Conservation (phyloP, 2,113 vertebrate species). For the Helogale parvula region DNA sequence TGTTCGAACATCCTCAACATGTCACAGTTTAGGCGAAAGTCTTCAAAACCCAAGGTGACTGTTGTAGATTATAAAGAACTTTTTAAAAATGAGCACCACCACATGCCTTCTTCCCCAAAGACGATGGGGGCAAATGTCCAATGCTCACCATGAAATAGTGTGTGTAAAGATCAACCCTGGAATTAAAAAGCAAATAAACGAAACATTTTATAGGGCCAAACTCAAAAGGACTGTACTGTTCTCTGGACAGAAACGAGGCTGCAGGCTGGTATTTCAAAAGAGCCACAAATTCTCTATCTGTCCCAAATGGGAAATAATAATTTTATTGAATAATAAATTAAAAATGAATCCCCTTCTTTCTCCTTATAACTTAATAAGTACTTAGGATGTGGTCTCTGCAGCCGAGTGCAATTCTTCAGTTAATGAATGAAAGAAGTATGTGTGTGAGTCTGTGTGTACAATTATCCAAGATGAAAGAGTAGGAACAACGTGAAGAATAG, state of each 20-base stretch:
- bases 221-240: slow-evolving; percentile 71
- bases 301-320: slow-evolving; percentile 76
- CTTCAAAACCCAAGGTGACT: slow-evolving; percentile 42
- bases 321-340: slow-evolving; percentile 80
- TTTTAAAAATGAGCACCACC: slow-evolving; percentile 33
- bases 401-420: slow-evolving; percentile 33
- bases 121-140: slow-evolving; percentile 71
- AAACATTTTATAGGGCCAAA: slow-evolving; percentile 61
- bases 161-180: slow-evolving; percentile 60
- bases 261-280: slow-evolving; percentile 67
- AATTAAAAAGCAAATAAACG: slow-evolving; percentile 78
- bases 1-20: slow-evolving; percentile 24
- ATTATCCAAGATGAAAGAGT: slow-evolving; percentile 23
- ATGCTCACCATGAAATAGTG: slow-evolving; percentile 15
- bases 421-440: slow-evolving; percentile 36
- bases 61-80: slow-evolving; percentile 5
- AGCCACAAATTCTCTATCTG: slow-evolving; percentile 71
- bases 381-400: slow-evolving; percentile 50
- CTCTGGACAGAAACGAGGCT: slow-evolving; percentile 63
- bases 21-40: slow-evolving; percentile 36
- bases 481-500: slow-evolving; percentile 36
- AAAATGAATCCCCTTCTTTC: slow-evolving; percentile 76
- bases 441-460: slow-evolving; percentile 39
- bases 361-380: slow-evolving; percentile 68
- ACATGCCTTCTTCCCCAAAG: slow-evolving; percentile 32